These are phyloP conservation scores for Coreoperca whiteheadi DNA, from an alignment of 2,113 vertebrate species.

Conservation along the genomic window DNA sequence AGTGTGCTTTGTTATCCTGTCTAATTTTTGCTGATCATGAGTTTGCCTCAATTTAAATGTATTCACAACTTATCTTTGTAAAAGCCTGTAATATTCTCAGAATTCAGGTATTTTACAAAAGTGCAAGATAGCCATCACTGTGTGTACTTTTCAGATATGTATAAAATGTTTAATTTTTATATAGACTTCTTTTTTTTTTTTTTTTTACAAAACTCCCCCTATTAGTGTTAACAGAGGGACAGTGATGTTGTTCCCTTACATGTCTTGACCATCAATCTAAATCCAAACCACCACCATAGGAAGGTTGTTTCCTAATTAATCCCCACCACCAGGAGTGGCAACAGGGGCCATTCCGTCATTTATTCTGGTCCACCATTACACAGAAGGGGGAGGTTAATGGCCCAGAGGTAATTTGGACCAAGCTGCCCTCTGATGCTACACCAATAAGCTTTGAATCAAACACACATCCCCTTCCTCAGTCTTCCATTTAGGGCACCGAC, in stretches of 20 bases:
- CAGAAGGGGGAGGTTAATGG: conserved; percentile 46
- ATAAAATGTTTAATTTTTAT: no score
- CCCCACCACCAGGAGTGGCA: conserved; percentile 26
- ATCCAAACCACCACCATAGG: not conserved
- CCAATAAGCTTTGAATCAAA: conserved; percentile 63
- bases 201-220: no score
- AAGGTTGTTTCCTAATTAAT: conserved; percentile 42
- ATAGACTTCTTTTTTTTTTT: no score
- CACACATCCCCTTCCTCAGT: conserved; percentile 24
- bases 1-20: not conserved
- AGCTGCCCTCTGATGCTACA: conserved; percentile 60
- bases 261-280: conserved; percentile 35
- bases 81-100: not conserved
- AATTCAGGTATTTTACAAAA: not conserved
- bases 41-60: not conserved
- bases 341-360: conserved; percentile 40
- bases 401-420: conserved; percentile 62
- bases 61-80: not conserved
- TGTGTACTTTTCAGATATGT: not conserved
- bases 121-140: no score
- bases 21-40: not conserved
- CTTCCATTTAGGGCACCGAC: conserved; percentile 44
- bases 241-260: no score
- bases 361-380: conserved; percentile 55
- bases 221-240: no score